A percentile compares a stretch with the other conserved stretches of the same genome.
Conservation (phyloP, 2,797 vertebrate genomes). For the Helarctos malayanus region DNA sequence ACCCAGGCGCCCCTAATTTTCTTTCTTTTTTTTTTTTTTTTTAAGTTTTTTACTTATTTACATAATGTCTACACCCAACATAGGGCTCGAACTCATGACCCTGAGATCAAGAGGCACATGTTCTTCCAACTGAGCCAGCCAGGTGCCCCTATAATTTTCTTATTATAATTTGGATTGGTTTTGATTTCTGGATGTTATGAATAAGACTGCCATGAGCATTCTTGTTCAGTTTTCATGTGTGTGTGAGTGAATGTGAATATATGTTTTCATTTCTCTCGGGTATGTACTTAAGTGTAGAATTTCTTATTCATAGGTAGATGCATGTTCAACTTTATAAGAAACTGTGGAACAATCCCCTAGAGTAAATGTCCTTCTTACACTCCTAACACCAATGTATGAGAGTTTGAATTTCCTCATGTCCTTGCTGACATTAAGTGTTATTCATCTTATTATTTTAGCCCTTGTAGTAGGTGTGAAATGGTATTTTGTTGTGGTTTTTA, state of each 20-base stretch:
- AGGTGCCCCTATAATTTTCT: background rate
- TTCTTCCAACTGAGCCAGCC: background rate
- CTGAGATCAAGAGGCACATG: background rate
- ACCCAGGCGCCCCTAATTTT: background rate
- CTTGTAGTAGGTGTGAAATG: background rate
- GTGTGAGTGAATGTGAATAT: background rate
- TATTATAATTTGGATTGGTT: background rate
- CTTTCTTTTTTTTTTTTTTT: background rate
- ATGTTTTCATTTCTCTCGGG: background rate
- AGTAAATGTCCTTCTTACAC: background rate
- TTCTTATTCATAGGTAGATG: background rate
- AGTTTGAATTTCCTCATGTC: background rate
- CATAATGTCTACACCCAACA: background rate
- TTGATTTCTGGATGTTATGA: background rate
- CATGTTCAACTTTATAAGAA: background rate
- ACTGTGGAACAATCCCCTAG: background rate
- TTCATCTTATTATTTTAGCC: background rate
- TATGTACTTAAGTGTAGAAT: background rate
- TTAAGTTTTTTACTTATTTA: background rate
- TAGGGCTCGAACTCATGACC: background rate
- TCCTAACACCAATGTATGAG: background rate
- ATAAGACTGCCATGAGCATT: background rate
- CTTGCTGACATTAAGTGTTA: background rate
- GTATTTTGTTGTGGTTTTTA: background rate
- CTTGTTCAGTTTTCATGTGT: background rate